Evolutionary conservation across 2,888 invertebrate genomes (phyloP).

Genomic region (Platycnemis pennipes): DNA sequence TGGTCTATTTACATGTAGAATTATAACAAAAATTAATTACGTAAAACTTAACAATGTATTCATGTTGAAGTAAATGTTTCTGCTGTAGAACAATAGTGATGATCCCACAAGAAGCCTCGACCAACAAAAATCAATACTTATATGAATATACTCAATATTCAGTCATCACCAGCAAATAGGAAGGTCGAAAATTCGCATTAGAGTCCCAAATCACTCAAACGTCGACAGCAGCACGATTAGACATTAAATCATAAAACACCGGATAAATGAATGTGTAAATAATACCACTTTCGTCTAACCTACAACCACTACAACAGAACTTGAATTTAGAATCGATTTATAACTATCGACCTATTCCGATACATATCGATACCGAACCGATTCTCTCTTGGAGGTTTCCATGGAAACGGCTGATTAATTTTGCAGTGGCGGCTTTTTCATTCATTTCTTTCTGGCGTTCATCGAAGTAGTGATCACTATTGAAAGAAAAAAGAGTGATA

Average conservation of each 20-base stretch:
- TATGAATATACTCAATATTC: constrained; percentile 17
- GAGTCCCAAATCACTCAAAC: not conserved
- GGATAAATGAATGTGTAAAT: not conserved
- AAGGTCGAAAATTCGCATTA: not conserved
- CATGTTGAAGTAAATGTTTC: not conserved
- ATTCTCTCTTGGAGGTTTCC: no score
- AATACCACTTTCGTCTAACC: constrained; percentile 28
- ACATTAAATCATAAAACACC: not conserved
- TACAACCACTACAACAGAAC: constrained; percentile 55
- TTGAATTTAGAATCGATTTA: constrained; percentile 55
- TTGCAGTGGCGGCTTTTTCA: no score
- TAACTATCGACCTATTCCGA: not conserved
- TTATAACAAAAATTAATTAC: not conserved
- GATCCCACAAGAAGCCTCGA: not conserved
- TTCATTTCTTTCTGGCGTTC: no score
- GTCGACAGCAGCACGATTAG: not conserved
- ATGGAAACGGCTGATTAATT: no score
- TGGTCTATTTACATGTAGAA: constrained; percentile 41
- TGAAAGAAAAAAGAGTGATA: no score
- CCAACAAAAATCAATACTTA: constrained; percentile 61
- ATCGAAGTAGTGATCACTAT: no score
- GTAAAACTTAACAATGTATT: not conserved
- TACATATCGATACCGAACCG: constrained; percentile 8
- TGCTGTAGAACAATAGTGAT: not conserved
- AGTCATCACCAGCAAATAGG: not conserved